These are phyloP conservation scores for Lysiphlebus fabarum DNA, from an alignment of 1,140 invertebrate genomes.

Conservation along the genomic window DNA sequence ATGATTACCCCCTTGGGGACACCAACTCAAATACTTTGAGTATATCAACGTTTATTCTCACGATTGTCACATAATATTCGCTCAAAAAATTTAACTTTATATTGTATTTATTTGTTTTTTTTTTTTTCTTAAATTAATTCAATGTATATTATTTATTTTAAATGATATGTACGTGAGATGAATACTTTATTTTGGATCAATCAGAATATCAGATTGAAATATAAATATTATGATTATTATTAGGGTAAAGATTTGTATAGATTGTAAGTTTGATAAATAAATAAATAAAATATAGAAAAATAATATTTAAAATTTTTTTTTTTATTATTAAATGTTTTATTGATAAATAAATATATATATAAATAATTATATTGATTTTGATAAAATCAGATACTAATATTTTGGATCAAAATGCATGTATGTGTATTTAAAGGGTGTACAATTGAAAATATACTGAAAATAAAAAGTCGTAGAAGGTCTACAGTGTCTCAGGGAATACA, in stretches of 20 bases:
- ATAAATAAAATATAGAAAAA: no score
- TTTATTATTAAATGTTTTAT: no score
- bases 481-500: constrained; percentile 36
- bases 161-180: constrained; percentile 1
- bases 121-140: background rate
- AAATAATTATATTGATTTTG: constrained; percentile 5
- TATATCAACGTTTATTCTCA: constrained; percentile 16
- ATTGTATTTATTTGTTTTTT: no score
- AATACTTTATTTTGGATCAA: constrained; percentile 2
- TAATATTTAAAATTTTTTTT: no score
- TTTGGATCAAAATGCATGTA: constrained; percentile 8
- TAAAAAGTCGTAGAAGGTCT: constrained; percentile 21
- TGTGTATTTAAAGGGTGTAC: constrained; percentile 5
- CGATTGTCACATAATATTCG: constrained; percentile 3
- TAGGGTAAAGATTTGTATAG: no score
- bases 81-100: no score
- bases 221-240: no score
- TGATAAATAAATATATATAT: no score
- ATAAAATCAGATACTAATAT: constrained; percentile 16
- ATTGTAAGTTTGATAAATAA: no score
- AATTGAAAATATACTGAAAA: background rate
- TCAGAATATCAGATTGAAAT: background rate
- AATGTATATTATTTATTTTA: background rate
- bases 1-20: constrained; percentile 21
- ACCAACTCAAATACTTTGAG: background rate